Evolutionary conservation across 2,888 invertebrate species (phyloP).

Genomic region (Pasiphila rectangulata): DNA sequence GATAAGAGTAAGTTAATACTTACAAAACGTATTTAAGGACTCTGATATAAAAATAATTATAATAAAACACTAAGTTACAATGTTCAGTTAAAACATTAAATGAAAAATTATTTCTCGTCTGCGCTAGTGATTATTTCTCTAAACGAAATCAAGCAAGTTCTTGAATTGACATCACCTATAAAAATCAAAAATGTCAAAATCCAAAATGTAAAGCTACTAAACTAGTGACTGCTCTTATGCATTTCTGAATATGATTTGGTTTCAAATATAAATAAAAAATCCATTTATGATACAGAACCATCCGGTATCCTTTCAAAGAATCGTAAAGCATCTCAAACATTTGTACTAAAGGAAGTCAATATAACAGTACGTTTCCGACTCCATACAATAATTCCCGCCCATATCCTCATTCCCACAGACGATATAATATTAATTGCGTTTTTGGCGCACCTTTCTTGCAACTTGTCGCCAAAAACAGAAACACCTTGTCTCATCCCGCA

Average conservation of each 20-base stretch:
- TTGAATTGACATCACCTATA: too few relatives aligned
- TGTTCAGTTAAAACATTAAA: too few relatives aligned
- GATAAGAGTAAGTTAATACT: too few relatives aligned
- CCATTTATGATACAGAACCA: too few relatives aligned
- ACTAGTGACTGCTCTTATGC: too few relatives aligned
- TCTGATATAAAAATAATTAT: too few relatives aligned
- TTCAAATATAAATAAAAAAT: background rate
- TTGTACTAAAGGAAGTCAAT: slow-evolving; percentile 22
- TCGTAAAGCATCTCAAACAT: slow-evolving; percentile 9
- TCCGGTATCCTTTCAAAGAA: slow-evolving; percentile 1
- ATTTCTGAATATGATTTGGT: background rate
- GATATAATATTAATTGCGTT: slow-evolving; percentile 31
- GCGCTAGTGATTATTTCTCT: too few relatives aligned
- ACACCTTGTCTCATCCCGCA: slow-evolving; percentile 27
- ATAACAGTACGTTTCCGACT: slow-evolving; percentile 32
- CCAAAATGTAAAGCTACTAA: too few relatives aligned
- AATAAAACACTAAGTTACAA: too few relatives aligned
- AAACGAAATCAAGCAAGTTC: too few relatives aligned
- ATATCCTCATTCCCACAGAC: slow-evolving; percentile 38
- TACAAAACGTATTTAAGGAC: too few relatives aligned
- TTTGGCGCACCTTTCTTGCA: slow-evolving; percentile 57
- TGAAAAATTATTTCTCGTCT: background rate
- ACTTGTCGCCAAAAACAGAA: slow-evolving; percentile 54
- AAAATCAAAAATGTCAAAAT: too few relatives aligned
- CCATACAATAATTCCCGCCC: slow-evolving; percentile 31